These are phyloP conservation scores for Galbula dea DNA, from an alignment of 2,113 vertebrate genomes.

Conservation along the genomic window DNA sequence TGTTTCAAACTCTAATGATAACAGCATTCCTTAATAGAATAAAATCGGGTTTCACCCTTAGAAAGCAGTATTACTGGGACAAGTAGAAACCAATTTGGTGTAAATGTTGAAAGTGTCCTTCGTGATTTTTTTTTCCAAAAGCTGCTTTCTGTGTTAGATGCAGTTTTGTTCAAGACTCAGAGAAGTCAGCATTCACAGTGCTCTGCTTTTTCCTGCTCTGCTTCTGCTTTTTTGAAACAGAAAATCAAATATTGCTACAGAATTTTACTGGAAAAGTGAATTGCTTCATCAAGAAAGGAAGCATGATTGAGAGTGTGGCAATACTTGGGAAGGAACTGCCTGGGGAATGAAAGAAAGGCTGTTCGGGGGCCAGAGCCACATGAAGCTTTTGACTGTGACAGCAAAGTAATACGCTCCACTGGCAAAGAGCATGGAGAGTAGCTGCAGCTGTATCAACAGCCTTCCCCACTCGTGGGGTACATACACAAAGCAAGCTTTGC, in stretches of 20 bases:
- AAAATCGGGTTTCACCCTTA: background rate
- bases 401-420: background rate
- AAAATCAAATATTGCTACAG: background rate
- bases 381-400: background rate
- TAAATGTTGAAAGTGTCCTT: background rate
- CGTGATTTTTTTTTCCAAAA: background rate
- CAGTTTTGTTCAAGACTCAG: background rate
- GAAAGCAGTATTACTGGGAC: background rate
- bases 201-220: background rate
- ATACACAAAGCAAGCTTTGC: background rate
- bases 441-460: slow-evolving; percentile 49
- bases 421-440: background rate
- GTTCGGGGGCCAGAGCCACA: background rate
- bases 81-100: background rate
- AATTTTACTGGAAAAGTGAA: background rate
- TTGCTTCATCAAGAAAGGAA: slow-evolving; percentile 7
- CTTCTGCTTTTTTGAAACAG: background rate
- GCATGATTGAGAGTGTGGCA: background rate
- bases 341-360: background rate
- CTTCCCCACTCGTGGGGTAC: background rate
- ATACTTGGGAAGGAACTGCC: background rate
- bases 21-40: background rate
- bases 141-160: background rate
- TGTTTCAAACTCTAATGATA: background rate
- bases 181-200: accelerated